Evolutionary conservation across 2,888 invertebrate genomes (phyloP), one percentile per base, ranked within the genome.

Genomic region (Caradrina kadenii): DNA sequence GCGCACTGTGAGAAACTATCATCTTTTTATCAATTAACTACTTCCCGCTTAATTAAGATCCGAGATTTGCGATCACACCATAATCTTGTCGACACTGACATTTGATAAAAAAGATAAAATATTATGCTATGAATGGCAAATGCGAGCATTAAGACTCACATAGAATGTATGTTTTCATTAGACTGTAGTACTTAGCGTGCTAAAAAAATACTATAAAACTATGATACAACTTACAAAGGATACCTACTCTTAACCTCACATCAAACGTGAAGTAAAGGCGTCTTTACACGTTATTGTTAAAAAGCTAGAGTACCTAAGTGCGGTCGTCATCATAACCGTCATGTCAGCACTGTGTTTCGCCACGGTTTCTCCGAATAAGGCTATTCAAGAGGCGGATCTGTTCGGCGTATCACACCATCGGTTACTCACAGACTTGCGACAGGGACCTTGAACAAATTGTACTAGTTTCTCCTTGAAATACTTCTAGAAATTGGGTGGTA

Each of bases 301-400:
- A 63, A 64, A 55, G 53, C 53, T 72, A 56, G 65, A 68, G 64
- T 83, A 26, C 26, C 26, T 26, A 76, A 76, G 15, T 63, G 22
- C 21, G 63, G 60, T 76, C 26, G 67, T 76, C 76, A 76, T 76
- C 76, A 76, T 53, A 61, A 49, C 58, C 60, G 72, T 69, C 64
- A 73, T 77, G 74, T 82, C 73, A 77, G 69, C 76, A 52, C 45
- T 26, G 79, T 26, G 79, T 90, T 90, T 88, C 89, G 89, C 86
- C 90, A 92, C 82, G 71, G 76, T 56, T 91, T 89, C 88, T 85
- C 86, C 85, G 90, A 90, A 90, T 83, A 88, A 77, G 86, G 84
- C 83, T 86, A 90, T 91, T 93, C 89, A 90, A 87, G 83, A 91
- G 89, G 90, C 93, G 92, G 91, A 88, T 86, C 87, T 86, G 76